A percentile compares a stretch with the other conserved stretches of the same genome.
These are phyloP conservation scores for Crocallis elinguaria DNA, from an alignment of 2,888 invertebrate genomes.

Conservation along the genomic window DNA sequence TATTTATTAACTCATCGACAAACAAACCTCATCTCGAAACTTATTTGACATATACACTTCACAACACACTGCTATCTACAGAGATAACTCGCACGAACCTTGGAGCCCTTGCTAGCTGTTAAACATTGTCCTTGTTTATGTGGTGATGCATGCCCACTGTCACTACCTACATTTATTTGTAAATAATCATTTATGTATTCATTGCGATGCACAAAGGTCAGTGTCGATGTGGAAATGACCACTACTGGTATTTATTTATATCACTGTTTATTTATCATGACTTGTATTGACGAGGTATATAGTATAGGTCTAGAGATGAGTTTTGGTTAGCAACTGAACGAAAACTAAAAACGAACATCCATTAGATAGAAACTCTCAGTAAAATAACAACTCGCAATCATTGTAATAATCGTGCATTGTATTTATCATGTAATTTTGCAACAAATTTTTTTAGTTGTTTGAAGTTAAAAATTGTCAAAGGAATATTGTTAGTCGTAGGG, in stretches of 20 bases:
- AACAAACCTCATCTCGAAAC: neutral
- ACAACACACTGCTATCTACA: constrained; percentile 9
- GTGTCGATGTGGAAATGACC: neutral
- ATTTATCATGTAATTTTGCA: too few species aligned
- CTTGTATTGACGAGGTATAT: too few species aligned
- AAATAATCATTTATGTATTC: neutral
- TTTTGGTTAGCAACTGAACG: too few species aligned
- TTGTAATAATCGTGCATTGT: too few species aligned
- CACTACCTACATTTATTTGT: neutral
- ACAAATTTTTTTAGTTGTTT: too few species aligned
- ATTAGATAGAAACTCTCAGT: too few species aligned
- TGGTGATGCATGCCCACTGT: neutral
- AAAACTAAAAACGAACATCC: too few species aligned
- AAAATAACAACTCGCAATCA: too few species aligned
- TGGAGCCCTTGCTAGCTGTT: neutral
- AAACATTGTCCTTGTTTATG: constrained; percentile 11
- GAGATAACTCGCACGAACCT: constrained; percentile 15
- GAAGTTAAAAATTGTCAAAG: neutral
- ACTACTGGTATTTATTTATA: neutral
- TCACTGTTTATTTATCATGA: too few species aligned
- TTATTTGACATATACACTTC: neutral
- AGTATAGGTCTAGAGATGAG: too few species aligned
- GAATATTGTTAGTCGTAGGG: too few species aligned
- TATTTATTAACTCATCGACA: neutral
- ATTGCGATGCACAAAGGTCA: constrained; percentile 3